These are phyloP conservation scores for Thymelicus lineola DNA, from an alignment of 2,888 invertebrate species.

Conservation along the genomic window DNA sequence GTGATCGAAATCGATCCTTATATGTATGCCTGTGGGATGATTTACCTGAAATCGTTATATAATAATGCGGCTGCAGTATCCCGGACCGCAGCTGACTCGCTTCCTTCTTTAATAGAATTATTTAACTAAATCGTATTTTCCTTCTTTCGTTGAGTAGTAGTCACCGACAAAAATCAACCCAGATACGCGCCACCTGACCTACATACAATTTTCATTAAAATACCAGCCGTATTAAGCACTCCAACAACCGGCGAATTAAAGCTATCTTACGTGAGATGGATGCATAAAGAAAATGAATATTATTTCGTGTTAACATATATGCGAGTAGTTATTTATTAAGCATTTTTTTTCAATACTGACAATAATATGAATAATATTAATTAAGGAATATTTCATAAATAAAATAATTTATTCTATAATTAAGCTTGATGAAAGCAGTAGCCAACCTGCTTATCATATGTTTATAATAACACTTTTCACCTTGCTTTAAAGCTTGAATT, in stretches of 20 bases:
- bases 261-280: constrained; percentile 6
- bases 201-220: constrained; percentile 64
- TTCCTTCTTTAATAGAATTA: constrained; percentile 49
- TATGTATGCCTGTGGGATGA: constrained; percentile 3
- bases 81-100: constrained; percentile 37
- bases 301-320: neutral
- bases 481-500: too few relatives aligned
- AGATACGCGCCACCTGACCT: constrained; percentile 59
- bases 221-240: constrained; percentile 39
- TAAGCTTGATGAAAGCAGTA: too few relatives aligned
- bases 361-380: too few relatives aligned
- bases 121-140: constrained; percentile 37
- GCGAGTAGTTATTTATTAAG: neutral
- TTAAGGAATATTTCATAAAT: too few relatives aligned
- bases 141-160: constrained; percentile 41
- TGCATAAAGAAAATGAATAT: neutral
- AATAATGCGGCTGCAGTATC: constrained; percentile 70
- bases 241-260: constrained; percentile 30
- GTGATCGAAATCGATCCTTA: neutral
- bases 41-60: constrained; percentile 64
- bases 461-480: too few relatives aligned
- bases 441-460: too few relatives aligned
- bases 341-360: too few relatives aligned
- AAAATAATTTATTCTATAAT: too few relatives aligned
- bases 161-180: constrained; percentile 48